Evolutionary conservation across 1,140 invertebrate species (phyloP).

Genomic region (Drosophila tristis): DNA sequence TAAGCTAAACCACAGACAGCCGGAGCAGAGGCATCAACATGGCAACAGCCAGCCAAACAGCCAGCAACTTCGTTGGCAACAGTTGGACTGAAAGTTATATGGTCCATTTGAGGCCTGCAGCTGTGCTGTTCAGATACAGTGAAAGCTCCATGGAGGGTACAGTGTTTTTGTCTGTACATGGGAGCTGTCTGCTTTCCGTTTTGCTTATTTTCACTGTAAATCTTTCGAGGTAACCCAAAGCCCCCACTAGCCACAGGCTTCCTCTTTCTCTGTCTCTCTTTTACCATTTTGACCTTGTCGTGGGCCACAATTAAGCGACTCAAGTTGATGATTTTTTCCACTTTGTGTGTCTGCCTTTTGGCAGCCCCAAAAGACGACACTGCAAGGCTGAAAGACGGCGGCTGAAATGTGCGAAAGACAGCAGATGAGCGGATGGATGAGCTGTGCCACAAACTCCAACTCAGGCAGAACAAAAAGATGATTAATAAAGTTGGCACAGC

Average conservation of each 20-base stretch:
- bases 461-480: conserved; percentile 22
- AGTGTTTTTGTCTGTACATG: too few relatives aligned
- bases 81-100: conserved; percentile 79
- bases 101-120: conserved; percentile 77
- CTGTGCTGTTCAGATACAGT: conserved; percentile 49
- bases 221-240: conserved; percentile 43
- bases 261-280: conserved; percentile 6
- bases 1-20: conserved; percentile 70
- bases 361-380: conserved; percentile 15
- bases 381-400: conserved; percentile 1
- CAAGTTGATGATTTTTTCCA: conserved; percentile 34
- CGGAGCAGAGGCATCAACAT: conserved; percentile 31
- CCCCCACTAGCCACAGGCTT: conserved; percentile 14
- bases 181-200: not conserved
- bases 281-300: conserved; percentile 51
- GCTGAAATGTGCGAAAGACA: conserved; percentile 9
- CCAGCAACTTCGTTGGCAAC: conserved; percentile 44
- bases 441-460: conserved; percentile 3
- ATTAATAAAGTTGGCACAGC: conserved; percentile 49
- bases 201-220: too few relatives aligned
- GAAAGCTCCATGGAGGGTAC: too few relatives aligned
- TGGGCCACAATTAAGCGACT: conserved; percentile 58
- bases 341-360: conserved; percentile 6
- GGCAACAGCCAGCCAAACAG: conserved; percentile 52
- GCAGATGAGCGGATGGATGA: conserved; percentile 31